Percentiles rank a stretch among this genome's conserved stretches.
Conservation (phyloP, 2,113 vertebrate species). For the Neomonachus schauinslandi region DNA sequence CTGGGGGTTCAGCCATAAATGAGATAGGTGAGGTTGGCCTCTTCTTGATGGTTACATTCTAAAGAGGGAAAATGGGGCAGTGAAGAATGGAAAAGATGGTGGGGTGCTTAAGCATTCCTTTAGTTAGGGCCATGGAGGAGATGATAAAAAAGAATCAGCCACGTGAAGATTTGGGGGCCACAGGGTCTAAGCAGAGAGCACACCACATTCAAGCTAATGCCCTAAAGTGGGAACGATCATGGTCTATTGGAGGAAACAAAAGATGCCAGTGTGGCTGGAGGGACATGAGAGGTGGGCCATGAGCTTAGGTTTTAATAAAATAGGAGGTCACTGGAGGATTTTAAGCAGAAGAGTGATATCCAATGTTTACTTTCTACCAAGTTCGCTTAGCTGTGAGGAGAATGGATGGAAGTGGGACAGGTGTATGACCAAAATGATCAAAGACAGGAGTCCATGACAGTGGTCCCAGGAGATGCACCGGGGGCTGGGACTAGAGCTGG, state of each 20-base stretch:
- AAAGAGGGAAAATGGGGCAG: background rate
- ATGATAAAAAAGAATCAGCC: background rate
- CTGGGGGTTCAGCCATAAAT: background rate
- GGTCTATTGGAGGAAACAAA: background rate
- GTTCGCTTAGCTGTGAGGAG: background rate
- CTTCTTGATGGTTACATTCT: background rate
- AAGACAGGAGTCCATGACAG: background rate
- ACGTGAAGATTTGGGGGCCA: background rate
- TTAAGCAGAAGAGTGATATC: background rate
- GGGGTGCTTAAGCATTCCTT: background rate
- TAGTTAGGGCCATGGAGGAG: background rate
- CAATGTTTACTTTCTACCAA: background rate
- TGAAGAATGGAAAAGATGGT: background rate
- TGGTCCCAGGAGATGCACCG: background rate
- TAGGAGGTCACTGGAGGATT: background rate
- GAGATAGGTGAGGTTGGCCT: background rate
- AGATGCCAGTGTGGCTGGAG: background rate
- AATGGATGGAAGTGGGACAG: background rate
- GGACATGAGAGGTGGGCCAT: background rate
- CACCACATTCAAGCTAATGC: background rate
- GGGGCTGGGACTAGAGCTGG: background rate
- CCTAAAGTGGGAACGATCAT: background rate
- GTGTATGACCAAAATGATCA: background rate
- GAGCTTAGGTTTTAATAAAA: background rate
- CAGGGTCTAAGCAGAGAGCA: background rate